Conservation (phyloP, 2,888 invertebrate species). For the Spisula subtruncata region DNA sequence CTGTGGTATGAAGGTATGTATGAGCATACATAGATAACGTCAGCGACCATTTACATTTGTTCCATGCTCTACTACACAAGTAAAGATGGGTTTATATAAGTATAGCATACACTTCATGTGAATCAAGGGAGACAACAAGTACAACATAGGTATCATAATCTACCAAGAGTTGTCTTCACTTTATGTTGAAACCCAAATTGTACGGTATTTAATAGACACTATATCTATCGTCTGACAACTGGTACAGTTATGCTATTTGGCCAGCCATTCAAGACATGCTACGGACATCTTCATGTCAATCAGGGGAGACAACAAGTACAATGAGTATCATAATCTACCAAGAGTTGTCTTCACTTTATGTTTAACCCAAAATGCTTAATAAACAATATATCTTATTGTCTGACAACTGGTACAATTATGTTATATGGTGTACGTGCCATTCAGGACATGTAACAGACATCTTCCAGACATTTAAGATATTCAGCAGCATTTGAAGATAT, state of each 20-base stretch:
- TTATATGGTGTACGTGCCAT: too few relatives aligned
- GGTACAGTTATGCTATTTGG: too few relatives aligned
- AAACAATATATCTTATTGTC: too few relatives aligned
- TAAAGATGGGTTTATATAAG: conserved; percentile 20
- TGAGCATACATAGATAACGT: conserved; percentile 6
- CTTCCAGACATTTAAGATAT: too few relatives aligned
- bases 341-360: background rate
- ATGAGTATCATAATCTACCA: background rate
- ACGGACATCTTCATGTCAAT: background rate
- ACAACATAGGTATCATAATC: background rate
- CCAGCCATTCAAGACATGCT: too few relatives aligned
- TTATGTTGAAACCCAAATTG: background rate
- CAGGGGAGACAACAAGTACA: background rate
- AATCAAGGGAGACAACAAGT: background rate
- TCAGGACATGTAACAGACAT: too few relatives aligned
- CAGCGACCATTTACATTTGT: background rate
- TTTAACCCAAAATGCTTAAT: too few relatives aligned
- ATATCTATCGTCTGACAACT: too few relatives aligned
- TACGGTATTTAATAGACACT: too few relatives aligned
- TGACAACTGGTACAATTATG: too few relatives aligned
- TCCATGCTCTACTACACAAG: conserved; percentile 11
- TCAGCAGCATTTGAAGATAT: too few relatives aligned
- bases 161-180: background rate
- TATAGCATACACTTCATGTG: background rate
- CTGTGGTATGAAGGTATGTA: conserved; percentile 26